phyloP scores from a whole-genome alignment of 1,140 invertebrate genomes.

The Cardiocondyla obscurior region DNA sequence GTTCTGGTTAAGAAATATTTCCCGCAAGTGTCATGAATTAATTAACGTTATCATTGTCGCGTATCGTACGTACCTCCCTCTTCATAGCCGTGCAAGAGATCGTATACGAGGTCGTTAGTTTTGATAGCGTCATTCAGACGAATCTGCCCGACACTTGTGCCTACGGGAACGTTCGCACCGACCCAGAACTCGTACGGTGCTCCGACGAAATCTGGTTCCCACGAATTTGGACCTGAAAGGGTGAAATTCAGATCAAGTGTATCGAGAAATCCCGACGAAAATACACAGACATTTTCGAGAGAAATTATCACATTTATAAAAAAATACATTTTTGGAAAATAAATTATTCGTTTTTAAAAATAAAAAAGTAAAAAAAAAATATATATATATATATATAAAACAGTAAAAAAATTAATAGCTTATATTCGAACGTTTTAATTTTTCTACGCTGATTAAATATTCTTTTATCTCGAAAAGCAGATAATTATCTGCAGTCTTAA shows the following conservation, averaged over 20 bases:
- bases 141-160: slow-evolving; percentile 94
- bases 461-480: neutral
- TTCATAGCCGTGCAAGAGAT: slow-evolving; percentile 91
- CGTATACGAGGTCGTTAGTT: slow-evolving; percentile 88
- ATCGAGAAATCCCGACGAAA: neutral
- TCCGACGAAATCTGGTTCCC: slow-evolving; percentile 92
- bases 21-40: neutral
- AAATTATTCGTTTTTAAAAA: too few relatives aligned
- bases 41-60: neutral
- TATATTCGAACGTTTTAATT: neutral
- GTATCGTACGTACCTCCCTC: slow-evolving; percentile 87
- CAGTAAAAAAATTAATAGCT: neutral
- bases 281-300: neutral
- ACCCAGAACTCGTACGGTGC: slow-evolving; percentile 96
- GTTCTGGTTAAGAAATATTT: too few relatives aligned
- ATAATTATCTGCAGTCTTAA: neutral
- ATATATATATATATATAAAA: too few relatives aligned
- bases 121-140: slow-evolving; percentile 89
- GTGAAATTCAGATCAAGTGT: too few relatives aligned
- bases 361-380: too few relatives aligned
- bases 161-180: slow-evolving; percentile 91
- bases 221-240: slow-evolving; percentile 82
- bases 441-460: too few relatives aligned
- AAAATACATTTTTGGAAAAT: neutral
- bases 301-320: neutral